Base-by-base conservation (phyloP, 2,888 invertebrate species). In the Drosophila fungiperda region DNA sequence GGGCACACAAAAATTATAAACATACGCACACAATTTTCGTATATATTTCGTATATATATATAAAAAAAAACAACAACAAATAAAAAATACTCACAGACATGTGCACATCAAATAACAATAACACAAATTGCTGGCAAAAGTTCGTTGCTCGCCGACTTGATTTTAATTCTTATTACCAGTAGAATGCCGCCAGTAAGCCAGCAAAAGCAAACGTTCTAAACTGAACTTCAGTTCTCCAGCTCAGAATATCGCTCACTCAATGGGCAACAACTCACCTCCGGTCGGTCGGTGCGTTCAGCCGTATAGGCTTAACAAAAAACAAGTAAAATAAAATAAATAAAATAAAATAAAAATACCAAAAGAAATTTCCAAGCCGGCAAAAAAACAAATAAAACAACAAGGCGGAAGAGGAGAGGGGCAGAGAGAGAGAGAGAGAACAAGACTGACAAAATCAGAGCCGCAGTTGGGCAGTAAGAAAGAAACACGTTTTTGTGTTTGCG, bases 401-500 rank as follows among this genome's bases (percentile, higher is more conserved):
- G 50, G 40, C 32, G 45, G n/a, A 48, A 36, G 45, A 36, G 45
- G 45, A 36, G 45, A 59, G 40, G 50, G 29, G 12, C 26, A 26
- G 23, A 45, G 45, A 45, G 20, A 42, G 42, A 38, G 35, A 35
- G 35, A 35, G 35, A 20, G 6, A 20, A n/a, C 11, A n/a, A 48
- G 67, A 26, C 38, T 38, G 55, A 68, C 45, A 20, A 48, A 59
- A 53, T 49, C 36, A 36, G 65, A 53, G 66, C 35, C 60, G 55
- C 61, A 62, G 66, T 55, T 68, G 61, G 60, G 65, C 59, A 29
- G 68, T 71, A 74, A 76, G 73, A 80, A 79, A 77, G 80, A 87
- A 87, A 87, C 87, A 87, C 87, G 87, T 87, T 87, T 86, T 90
- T 90, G 83, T 85, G 73, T 82, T 89, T 87, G 87, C 84, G 58